Evolutionary conservation across 2,113 vertebrate species (phyloP).

Genomic region (Ictalurus punctatus): DNA sequence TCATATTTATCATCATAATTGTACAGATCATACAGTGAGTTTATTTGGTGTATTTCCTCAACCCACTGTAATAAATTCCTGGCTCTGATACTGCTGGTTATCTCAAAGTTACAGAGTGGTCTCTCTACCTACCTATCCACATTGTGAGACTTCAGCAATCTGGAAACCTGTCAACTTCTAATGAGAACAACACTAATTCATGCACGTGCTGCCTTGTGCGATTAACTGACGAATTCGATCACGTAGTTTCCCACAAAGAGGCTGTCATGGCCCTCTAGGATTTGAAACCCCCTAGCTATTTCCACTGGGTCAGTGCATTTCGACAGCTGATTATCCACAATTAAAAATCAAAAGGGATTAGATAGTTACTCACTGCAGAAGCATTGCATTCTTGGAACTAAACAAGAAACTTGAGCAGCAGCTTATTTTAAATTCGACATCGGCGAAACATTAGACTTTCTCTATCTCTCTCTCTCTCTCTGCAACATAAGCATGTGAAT

Average conservation of each 20-base stretch:
- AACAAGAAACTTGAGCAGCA: neutral
- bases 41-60: neutral
- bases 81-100: neutral
- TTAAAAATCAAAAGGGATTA: neutral
- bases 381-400: neutral
- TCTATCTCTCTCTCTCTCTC: slow-evolving; percentile 7
- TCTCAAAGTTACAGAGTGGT: neutral
- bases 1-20: neutral
- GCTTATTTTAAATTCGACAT: neutral
- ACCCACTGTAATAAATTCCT: neutral
- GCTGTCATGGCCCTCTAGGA: neutral
- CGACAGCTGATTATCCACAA: neutral
- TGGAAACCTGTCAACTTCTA: neutral
- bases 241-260: neutral
- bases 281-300: neutral
- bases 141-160: neutral
- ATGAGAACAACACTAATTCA: neutral
- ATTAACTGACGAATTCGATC: neutral
- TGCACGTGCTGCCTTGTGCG: neutral
- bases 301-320: neutral
- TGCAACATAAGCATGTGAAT: slow-evolving; percentile 42
- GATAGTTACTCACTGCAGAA: neutral
- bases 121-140: neutral
- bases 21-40: neutral
- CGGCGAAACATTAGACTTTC: neutral